phyloP scores from a whole-genome alignment of 2,113 vertebrate genomes.

The Pungitius pungitius region DNA sequence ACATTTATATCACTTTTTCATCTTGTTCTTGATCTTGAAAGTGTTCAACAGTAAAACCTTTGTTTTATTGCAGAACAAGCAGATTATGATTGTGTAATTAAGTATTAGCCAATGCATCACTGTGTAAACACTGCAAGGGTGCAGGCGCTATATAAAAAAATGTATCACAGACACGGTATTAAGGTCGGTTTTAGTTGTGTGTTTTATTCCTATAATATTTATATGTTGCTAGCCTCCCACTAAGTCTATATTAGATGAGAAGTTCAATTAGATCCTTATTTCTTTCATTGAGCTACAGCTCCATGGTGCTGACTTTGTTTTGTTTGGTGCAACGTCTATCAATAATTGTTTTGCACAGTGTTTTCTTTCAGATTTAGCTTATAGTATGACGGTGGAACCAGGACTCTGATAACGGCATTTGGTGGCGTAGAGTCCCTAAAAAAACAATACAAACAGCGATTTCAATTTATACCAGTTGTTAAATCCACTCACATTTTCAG shows the following conservation, averaged over 20 bases:
- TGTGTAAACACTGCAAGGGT: conserved; percentile 21
- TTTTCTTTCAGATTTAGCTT: background rate
- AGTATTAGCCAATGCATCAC: conserved; percentile 39
- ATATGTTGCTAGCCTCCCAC: background rate
- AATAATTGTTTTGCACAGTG: background rate
- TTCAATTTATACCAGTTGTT: background rate
- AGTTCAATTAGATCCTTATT: background rate
- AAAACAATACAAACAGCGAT: background rate
- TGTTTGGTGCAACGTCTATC: background rate
- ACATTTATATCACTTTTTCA: background rate
- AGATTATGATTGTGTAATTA: conserved; percentile 61
- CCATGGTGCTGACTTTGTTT: background rate
- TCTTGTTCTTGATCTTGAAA: conserved; percentile 11
- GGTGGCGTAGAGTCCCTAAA: background rate
- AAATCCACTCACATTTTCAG: background rate
- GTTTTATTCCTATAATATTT: background rate
- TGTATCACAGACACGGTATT: background rate
- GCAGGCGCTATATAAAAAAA: background rate
- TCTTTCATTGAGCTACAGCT: background rate
- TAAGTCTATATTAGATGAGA: background rate
- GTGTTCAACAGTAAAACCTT: conserved; percentile 53
- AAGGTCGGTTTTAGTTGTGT: background rate
- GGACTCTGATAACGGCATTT: background rate
- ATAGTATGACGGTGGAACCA: background rate
- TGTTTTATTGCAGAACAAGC: conserved; percentile 59